These are phyloP conservation scores for Eurois occulta DNA, from an alignment of 2,888 invertebrate genomes.

Conservation along the genomic window DNA sequence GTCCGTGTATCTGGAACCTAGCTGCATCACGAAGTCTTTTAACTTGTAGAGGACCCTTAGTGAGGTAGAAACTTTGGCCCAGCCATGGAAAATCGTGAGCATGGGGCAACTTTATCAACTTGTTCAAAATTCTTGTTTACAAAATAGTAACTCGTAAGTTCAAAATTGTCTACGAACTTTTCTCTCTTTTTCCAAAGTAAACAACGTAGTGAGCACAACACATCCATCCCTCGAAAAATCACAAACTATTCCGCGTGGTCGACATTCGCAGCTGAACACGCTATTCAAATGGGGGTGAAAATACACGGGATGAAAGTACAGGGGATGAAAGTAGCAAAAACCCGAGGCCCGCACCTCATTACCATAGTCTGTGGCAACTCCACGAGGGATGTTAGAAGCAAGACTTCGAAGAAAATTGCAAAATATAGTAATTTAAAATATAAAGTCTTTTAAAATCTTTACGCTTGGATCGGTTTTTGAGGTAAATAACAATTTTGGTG, in stretches of 20 bases:
- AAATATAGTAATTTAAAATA: conserved; percentile 65
- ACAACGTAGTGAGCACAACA: conserved; percentile 45
- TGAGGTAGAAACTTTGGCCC: background rate
- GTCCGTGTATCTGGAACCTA: background rate
- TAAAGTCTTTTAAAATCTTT: conserved; percentile 44
- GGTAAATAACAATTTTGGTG: conserved; percentile 39
- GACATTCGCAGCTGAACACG: conserved; percentile 71
- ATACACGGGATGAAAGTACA: conserved; percentile 68
- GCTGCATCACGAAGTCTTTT: background rate
- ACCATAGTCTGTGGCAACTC: conserved; percentile 80
- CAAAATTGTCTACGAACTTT: background rate
- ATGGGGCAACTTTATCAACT: too few species aligned
- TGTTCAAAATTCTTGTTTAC: too few species aligned
- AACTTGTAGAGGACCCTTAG: background rate
- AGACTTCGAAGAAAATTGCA: conserved; percentile 60
- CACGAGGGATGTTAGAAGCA: conserved; percentile 68
- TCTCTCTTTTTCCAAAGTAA: conserved; percentile 24
- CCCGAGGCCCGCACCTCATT: conserved; percentile 78
- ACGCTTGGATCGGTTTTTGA: conserved; percentile 35
- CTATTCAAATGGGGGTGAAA: conserved; percentile 78
- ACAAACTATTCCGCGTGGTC: conserved; percentile 71
- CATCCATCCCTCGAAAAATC: conserved; percentile 66
- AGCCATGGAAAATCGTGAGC: too few species aligned
- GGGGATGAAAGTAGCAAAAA: conserved; percentile 81
- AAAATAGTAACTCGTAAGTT: too few species aligned